These are phyloP conservation scores for Bufo bufo DNA, from an alignment of 2,113 vertebrate species.

Conservation along the genomic window DNA sequence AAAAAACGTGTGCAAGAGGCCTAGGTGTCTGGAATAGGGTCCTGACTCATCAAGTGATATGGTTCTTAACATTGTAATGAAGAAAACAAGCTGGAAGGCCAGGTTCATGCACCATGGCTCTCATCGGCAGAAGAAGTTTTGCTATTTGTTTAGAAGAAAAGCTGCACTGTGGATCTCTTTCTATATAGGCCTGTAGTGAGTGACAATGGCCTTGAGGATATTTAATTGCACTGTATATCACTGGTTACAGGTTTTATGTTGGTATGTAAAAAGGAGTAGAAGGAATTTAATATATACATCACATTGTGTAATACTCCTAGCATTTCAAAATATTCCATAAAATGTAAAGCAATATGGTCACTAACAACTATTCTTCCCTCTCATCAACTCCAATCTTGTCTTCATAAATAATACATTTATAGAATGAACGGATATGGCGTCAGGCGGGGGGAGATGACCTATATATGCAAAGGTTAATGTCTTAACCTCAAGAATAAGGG, in stretches of 20 bases:
- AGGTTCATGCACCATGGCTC: background rate
- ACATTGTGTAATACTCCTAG: background rate
- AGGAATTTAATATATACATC: background rate
- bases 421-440: background rate
- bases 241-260: background rate
- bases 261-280: background rate
- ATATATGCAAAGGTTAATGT: background rate
- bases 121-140: background rate
- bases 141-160: background rate
- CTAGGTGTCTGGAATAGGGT: no score
- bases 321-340: no score
- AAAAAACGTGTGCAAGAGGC: no score
- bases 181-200: no score
- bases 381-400: background rate
- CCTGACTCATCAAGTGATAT: no score
- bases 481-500: background rate
- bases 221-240: background rate
- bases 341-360: no score
- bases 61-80: no score
- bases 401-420: background rate
- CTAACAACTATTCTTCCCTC: no score
- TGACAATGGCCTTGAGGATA: background rate
- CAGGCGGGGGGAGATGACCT: background rate
- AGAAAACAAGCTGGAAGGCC: background rate
- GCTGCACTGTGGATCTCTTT: background rate